phyloP scores from a whole-genome alignment of 1,140 invertebrate genomes.

The Phymorhynchus buccinoides region DNA sequence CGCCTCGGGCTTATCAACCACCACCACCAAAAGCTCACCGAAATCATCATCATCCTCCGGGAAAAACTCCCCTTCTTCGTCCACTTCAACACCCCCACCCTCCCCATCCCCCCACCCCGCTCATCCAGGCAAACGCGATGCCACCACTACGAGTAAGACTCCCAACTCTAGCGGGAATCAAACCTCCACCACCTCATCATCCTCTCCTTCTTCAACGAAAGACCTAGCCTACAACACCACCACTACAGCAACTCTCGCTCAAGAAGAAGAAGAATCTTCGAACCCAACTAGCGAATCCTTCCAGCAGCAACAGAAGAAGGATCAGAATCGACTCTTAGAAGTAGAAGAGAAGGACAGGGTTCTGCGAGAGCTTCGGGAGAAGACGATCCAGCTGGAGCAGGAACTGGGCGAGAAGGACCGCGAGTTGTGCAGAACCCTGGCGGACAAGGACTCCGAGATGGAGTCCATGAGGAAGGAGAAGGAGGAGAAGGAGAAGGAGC shows the following conservation, averaged over 20 bases:
- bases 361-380: neutral
- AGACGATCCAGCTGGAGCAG: neutral
- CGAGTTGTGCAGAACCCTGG: neutral
- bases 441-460: neutral
- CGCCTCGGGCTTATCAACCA: neutral
- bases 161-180: neutral
- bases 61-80: neutral
- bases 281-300: too few relatives aligned
- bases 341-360: neutral
- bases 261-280: too few relatives aligned
- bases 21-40: neutral
- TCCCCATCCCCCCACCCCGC: neutral
- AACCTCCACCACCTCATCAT: neutral
- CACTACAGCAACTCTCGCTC: too few relatives aligned
- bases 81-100: neutral
- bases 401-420: neutral
- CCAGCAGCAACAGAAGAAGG: too few relatives aligned
- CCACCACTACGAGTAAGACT: neutral
- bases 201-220: too few relatives aligned
- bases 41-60: neutral
- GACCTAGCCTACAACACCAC: too few relatives aligned
- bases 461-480: neutral
- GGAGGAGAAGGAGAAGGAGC: neutral
- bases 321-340: too few relatives aligned
- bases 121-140: neutral